Evolutionary conservation across 2,113 vertebrate genomes (phyloP), one percentile per base, ranked within the genome.

Genomic region (Ia io): DNA sequence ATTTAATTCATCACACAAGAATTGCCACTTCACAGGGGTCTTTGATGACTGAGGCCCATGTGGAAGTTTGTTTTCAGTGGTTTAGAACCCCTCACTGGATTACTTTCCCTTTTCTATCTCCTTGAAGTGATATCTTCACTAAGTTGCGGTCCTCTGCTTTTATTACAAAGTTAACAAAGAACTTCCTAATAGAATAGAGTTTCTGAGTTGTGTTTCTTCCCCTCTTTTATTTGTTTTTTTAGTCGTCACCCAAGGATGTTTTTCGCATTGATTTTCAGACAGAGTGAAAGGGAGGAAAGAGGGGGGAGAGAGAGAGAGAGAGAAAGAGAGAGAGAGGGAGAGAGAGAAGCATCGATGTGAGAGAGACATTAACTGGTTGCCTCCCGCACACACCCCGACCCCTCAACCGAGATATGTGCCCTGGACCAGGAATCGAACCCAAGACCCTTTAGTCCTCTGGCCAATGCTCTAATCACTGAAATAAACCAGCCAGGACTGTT

Each of bases 131-230:
- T 37, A 37, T 35, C 71, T 83, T 92, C 16, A 74, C 42, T 92
- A 28, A 91, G 12, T 13, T 89, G 1, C 76, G 32, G 5, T 30
- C 23, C 49, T 93, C 11, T 51, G 23, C 23, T 93, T 97, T 69
- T 61, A 84, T 84, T 91, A 83, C 40, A 79, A 93, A n/a, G 20
- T 94, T 67, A 80, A 23, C 37, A 70, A 44, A 96, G 20, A 82
- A 53, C 12, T 70, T 79, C 28, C 14, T 4, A 42, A 6, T 89
- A 30, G 73, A 59, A 42, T 12, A 79, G 28, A 88, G 20, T 86
- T 91, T 67, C 47, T 79, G n/a, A 83, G 32, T 92, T 92, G 10
- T 65, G 9, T 56, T 76, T 78, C 88, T 65, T 73, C 65, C 22
- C 18, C 9, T 84, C n/a, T n/a, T 78, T 61, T 61, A 28, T 61